phyloP scores from a whole-genome alignment of 1,140 invertebrate species.

The Amyelois transitella region DNA sequence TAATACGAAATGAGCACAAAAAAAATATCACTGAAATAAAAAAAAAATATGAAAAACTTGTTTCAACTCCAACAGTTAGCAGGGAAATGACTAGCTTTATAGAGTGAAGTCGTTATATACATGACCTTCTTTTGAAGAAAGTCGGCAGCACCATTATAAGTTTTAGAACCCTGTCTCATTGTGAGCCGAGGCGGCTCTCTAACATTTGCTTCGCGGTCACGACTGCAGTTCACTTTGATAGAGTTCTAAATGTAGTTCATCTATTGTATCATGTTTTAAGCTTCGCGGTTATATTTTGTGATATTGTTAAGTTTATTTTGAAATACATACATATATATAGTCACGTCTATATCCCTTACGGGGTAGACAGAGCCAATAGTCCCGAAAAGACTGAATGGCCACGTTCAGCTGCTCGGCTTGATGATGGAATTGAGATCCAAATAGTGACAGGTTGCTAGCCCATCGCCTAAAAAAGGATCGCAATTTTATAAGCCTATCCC shows the following conservation, averaged over 20 bases:
- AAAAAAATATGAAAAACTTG: not conserved
- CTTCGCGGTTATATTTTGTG: not conserved
- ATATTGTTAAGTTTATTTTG: not conserved
- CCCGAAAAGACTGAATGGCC: too few species aligned
- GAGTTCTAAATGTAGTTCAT: not conserved
- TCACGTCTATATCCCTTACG: too few species aligned
- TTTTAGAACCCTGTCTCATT: slow-evolving; percentile 33
- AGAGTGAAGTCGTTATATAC: slow-evolving; percentile 12
- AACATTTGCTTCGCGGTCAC: not conserved
- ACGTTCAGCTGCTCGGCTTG: too few species aligned
- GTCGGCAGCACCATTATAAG: slow-evolving; percentile 26
- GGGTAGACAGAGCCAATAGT: too few species aligned
- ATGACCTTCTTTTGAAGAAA: slow-evolving; percentile 22
- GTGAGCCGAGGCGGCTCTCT: slow-evolving; percentile 6
- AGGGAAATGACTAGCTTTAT: slow-evolving; percentile 10
- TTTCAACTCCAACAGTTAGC: not conserved
- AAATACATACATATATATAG: too few species aligned
- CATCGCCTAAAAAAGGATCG: too few species aligned
- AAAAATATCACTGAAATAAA: not conserved
- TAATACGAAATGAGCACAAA: slow-evolving; percentile 8
- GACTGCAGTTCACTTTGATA: slow-evolving; percentile 5
- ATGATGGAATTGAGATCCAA: too few species aligned
- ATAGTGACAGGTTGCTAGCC: too few species aligned
- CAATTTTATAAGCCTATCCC: too few species aligned
- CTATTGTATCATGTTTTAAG: slow-evolving; percentile 5